Percentiles rank a stretch among this genome's conserved stretches.
Conservation (phyloP, 2,113 vertebrate species). For the Dryoscopus gambensis region DNA sequence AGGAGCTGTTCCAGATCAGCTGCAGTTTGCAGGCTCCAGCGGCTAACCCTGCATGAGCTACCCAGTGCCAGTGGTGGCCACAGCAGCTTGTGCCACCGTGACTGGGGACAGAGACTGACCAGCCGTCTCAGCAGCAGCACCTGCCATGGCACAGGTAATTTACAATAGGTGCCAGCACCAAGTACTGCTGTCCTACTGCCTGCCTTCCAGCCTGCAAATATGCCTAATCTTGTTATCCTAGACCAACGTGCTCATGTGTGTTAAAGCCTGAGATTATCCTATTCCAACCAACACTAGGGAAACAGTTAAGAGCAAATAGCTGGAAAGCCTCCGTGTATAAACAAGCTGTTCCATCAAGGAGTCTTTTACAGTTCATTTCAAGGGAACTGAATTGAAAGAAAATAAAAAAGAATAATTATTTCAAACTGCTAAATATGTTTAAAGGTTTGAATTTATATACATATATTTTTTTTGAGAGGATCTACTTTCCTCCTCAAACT, state of each 20-base stretch:
- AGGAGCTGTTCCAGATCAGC: neutral
- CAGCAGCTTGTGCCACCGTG: neutral
- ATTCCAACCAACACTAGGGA: neutral
- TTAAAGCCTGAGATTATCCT: constrained; percentile 41
- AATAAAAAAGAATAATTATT: neutral
- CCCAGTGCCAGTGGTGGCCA: neutral
- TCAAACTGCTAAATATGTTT: neutral
- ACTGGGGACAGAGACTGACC: neutral
- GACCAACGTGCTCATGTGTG: constrained; percentile 6
- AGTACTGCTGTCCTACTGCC: neutral
- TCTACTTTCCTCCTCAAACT: neutral
- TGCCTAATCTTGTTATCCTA: constrained; percentile 31
- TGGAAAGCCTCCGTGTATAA: neutral
- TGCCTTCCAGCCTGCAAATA: neutral
- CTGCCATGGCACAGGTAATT: neutral
- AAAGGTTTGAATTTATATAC: neutral
- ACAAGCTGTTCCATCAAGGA: constrained; percentile 7
- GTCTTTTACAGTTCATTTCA: neutral
- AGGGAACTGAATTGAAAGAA: neutral
- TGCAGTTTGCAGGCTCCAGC: neutral
- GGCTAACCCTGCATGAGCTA: rapidly evolving
- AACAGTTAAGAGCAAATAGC: constrained; percentile 25
- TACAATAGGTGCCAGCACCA: neutral
- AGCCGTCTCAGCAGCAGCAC: neutral
- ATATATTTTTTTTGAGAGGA: neutral